Conservation (phyloP, 2,113 vertebrate genomes). For the Trochalopteron elliotii region DNA sequence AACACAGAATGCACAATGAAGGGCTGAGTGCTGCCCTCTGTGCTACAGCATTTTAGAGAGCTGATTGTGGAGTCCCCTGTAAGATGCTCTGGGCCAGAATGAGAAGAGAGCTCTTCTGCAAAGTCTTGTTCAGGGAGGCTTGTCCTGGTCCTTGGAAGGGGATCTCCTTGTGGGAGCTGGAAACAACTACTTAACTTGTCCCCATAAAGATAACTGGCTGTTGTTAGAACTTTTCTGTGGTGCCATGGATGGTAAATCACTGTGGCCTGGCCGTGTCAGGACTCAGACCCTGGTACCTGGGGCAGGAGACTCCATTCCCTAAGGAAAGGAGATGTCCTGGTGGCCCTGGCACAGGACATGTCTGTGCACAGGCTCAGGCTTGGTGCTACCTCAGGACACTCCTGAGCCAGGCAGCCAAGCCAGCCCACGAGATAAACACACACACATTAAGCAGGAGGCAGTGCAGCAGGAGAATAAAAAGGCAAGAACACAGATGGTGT, state of each 20-base stretch:
- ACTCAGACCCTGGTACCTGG: not conserved
- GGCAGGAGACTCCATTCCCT: not conserved
- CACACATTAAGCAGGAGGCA: not conserved
- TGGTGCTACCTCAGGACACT: fast-evolving
- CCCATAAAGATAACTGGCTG: not conserved
- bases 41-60: not conserved
- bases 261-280: not conserved
- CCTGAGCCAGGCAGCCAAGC: not conserved
- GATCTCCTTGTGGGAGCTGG: not conserved
- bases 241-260: not conserved
- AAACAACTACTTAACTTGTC: not conserved
- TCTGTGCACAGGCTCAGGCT: not conserved
- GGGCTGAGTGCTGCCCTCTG: not conserved
- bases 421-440: not conserved
- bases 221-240: not conserved
- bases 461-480: not conserved
- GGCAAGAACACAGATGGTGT: not conserved
- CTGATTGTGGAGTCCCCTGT: not conserved
- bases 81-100: not conserved
- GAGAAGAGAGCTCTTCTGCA: not conserved
- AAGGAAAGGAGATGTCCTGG: not conserved
- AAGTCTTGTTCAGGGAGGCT: not conserved
- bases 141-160: not conserved
- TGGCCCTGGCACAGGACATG: not conserved
- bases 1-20: fast-evolving